Evolutionary conservation across 2,113 vertebrate genomes (phyloP).

Genomic region (Tricholaema leucomelas): DNA sequence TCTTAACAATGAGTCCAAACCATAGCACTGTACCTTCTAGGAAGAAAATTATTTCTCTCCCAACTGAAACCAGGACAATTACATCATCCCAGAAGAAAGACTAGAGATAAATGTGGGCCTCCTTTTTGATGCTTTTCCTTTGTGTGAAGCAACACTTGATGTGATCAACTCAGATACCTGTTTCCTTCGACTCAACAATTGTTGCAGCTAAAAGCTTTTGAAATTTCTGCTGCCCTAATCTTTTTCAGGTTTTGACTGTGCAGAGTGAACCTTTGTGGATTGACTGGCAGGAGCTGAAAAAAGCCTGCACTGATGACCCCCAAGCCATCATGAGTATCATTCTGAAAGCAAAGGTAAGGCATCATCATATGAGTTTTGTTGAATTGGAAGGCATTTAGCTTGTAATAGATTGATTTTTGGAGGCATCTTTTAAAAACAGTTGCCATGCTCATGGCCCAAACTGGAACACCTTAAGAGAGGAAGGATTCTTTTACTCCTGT

Average conservation of each 20-base stretch:
- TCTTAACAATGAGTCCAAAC: neutral
- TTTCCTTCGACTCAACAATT: neutral
- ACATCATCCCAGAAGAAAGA: neutral
- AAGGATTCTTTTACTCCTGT: neutral
- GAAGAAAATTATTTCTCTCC: neutral
- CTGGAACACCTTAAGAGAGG: neutral
- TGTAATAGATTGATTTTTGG: neutral
- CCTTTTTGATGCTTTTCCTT: neutral
- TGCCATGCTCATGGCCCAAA: neutral
- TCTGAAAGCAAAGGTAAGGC: constrained; percentile 85
- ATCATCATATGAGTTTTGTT: neutral
- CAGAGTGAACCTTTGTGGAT: constrained; percentile 78
- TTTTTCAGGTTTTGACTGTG: constrained; percentile 85
- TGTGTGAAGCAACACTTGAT: neutral
- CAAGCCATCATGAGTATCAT: constrained; percentile 81
- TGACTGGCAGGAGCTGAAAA: constrained; percentile 90
- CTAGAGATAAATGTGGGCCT: neutral
- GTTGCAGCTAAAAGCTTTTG: neutral
- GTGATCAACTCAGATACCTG: neutral
- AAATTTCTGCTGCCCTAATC: neutral
- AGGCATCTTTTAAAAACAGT: neutral
- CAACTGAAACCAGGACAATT: neutral
- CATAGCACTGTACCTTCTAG: neutral
- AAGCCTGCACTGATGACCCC: constrained; percentile 79
- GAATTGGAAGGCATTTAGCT: neutral